Base-by-base conservation (phyloP, 2,797 vertebrate species). In the Galaxias olidus region DNA sequence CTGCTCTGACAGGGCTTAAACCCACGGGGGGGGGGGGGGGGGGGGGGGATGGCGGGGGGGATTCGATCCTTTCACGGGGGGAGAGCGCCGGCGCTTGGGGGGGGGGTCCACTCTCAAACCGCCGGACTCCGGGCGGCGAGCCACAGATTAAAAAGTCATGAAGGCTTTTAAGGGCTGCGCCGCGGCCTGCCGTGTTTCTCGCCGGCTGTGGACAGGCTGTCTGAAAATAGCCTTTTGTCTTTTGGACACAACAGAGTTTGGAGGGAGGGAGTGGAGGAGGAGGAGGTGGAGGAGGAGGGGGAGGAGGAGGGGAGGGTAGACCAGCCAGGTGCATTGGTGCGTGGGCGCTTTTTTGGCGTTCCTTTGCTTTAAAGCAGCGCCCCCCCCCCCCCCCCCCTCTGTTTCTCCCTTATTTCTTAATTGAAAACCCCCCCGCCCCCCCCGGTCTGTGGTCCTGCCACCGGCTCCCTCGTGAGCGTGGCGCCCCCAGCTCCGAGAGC, bases 221-320 rank as follows among this genome's bases (percentile, higher is more conserved):
- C 89, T 89, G 88, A 90, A 92, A 92, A 92, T 92, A 93, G 90
- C 86, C 89, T 91, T 92, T 90, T 88, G 90, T 80, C 84, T 90
- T 90, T 87, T 84, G 84, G 83, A 86, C 79, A 91, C 87, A 90
- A 91, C 82, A 83, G 86, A 69, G 56, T 3, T 30, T 30, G 48
- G 44, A 5, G 63, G 53, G 52, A 10, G 42, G 56, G 53, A 20
- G 20, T 9, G 11, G 54, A 9, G 54, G 14, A 30, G 13, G 9
- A 10, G 52, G 11, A 12, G 4, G 55, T 43, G 55, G 10, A 40
- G 6, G 9, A 10, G 41, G 81, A 83, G 79, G 77, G 80, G 73
- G 76, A 68, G 78, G 68, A 67, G 52, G 67, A 54, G 44, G 68
- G 55, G 44, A 45, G 43, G 48, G 15, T 54, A 42, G 62, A 44